Base-by-base conservation (phyloP, 2,797 vertebrate genomes). In the Spinus olivaceus region DNA sequence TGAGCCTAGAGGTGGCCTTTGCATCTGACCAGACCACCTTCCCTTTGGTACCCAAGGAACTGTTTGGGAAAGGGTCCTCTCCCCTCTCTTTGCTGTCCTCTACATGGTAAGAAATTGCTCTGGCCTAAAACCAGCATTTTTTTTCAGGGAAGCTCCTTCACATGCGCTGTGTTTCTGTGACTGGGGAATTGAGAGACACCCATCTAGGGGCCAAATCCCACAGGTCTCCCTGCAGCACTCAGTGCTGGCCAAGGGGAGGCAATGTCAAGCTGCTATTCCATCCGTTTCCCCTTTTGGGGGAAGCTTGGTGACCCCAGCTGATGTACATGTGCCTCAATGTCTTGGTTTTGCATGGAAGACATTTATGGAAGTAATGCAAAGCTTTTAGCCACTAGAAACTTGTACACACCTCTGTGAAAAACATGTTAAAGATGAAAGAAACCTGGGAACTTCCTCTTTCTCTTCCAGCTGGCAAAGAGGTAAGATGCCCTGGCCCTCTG, bases 161-260 rank as follows among this genome's bases (percentile, higher is more conserved):
- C 11, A 13, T 5, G 37, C 1, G 0, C 8, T n/a, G 35, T 50
- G 30, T 46, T 79, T 70, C 61, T 2, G 0, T 78, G 41, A 33
- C 23, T 4, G 4, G 6, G 59, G 33, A 71, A 66, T 14, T 33
- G 39, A 61, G 46, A 60, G 63, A 41, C 18, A 3, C 14, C 10
- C 7, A 17, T 44, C 59, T n/a, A 17, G 44, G 22, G 42, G 35
- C 25, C 54, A 46, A 59, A 28, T 46, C 27, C 47, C 30, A 17
- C 30, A 50, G 71, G 44, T 71, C 7, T 71, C 32, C 27, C 39
- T 47, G 25, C 17, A 72, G 35, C 49, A 23, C 44, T 80, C 25
- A 6, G 11, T 23, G 6, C 6, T 80, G 35, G 49, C 63, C 44
- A 49, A 71, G 28, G 23, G 44, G 20, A 63, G 28, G 53, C 25